phyloP scores from a whole-genome alignment of 2,797 vertebrate genomes.

The Fratercula arctica region DNA sequence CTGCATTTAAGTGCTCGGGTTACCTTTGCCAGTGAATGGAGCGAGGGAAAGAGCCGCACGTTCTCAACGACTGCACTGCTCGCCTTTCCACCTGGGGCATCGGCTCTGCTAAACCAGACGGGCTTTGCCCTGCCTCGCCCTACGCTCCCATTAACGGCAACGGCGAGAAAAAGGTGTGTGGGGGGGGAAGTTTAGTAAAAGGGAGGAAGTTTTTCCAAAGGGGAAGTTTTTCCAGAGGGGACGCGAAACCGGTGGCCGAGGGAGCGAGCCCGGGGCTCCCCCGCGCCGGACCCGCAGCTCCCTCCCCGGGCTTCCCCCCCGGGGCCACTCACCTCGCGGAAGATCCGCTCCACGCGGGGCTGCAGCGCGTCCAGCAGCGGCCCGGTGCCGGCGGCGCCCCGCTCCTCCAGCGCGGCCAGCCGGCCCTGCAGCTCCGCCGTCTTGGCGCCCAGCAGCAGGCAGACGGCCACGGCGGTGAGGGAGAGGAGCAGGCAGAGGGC shows the following conservation, averaged over 20 bases:
- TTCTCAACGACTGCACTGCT: fast-evolving
- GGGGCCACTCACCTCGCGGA: conserved; percentile 82
- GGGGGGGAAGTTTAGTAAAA: not conserved
- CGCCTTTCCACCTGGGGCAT: not conserved
- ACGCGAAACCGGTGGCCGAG: not conserved
- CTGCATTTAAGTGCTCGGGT: not conserved
- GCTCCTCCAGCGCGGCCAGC: conserved; percentile 83
- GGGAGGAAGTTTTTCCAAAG: not conserved
- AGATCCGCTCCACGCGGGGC: conserved; percentile 79
- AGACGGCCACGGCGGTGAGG: conserved; percentile 82
- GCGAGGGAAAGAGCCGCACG: fast-evolving
- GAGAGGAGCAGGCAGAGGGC: conserved; percentile 85
- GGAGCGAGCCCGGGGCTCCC: not conserved
- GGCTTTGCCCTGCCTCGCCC: not conserved
- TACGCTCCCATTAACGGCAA: fast-evolving
- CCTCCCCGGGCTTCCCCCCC: not conserved
- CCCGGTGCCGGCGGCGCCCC: conserved; percentile 65
- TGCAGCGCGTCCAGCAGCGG: conserved; percentile 80
- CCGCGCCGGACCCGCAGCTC: not conserved
- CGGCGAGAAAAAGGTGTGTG: not conserved
- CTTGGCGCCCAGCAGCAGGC: conserved; percentile 86
- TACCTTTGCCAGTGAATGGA: not conserved
- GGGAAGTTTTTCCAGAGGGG: fast-evolving
- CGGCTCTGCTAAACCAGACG: not conserved
- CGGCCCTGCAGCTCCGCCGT: conserved; percentile 85